These are phyloP conservation scores for Babylonia areolata DNA, from an alignment of 1,140 invertebrate species.

Conservation along the genomic window DNA sequence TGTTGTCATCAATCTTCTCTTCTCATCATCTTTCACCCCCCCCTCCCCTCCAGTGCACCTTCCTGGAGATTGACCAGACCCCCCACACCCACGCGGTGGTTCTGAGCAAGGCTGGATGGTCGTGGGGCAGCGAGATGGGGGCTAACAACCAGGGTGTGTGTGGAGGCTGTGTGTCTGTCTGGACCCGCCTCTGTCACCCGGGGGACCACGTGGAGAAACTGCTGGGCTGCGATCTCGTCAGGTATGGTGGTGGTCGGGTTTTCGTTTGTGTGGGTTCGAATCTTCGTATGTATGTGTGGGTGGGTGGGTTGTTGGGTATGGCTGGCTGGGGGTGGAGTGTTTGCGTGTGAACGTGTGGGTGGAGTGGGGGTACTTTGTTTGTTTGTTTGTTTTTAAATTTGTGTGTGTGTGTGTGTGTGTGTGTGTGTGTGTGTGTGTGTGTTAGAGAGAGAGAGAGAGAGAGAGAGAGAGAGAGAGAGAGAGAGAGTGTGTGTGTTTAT, in stretches of 20 bases:
- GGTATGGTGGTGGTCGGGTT: constrained; percentile 68
- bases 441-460: too few relatives aligned
- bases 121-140: constrained; percentile 90
- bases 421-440: constrained; percentile 1
- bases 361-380: too few relatives aligned
- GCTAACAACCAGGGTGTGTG: constrained; percentile 85
- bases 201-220: constrained; percentile 81
- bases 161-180: constrained; percentile 87
- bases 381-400: too few relatives aligned
- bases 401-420: constrained; percentile 5
- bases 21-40: too few relatives aligned
- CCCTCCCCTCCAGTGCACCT: constrained; percentile 82
- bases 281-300: not conserved
- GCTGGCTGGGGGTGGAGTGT: not conserved
- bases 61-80: constrained; percentile 83
- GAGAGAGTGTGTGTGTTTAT: too few relatives aligned
- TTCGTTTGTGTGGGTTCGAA: not conserved
- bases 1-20: too few relatives aligned
- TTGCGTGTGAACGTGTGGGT: not conserved
- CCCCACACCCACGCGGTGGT: constrained; percentile 81
- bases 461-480: too few relatives aligned
- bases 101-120: constrained; percentile 86
- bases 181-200: constrained; percentile 79
- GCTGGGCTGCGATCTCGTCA: constrained; percentile 86
- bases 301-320: not conserved